phyloP scores from a whole-genome alignment of 2,888 invertebrate species.

The Apotomis turbidana region DNA sequence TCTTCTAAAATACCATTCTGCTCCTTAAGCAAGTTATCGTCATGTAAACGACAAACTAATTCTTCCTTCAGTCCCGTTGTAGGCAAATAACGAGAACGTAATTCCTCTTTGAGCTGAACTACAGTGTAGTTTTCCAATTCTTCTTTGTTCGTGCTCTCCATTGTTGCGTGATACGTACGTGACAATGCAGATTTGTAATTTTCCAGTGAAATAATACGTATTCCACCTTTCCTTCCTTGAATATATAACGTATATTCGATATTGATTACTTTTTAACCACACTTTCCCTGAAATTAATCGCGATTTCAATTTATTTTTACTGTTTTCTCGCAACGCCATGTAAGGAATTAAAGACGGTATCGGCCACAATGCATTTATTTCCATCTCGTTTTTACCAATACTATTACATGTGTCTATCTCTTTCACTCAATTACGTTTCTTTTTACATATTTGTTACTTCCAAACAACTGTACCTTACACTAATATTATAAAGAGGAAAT shows the following conservation, averaged over 20 bases:
- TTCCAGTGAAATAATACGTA: not conserved
- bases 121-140: not conserved
- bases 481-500: too few species aligned
- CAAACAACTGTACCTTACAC: too few species aligned
- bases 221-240: not conserved
- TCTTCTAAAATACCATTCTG: not conserved
- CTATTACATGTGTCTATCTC: too few species aligned
- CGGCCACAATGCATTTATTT: too few species aligned
- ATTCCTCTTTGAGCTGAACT: not conserved
- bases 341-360: too few species aligned
- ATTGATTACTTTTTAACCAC: not conserved
- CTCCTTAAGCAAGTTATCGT: not conserved
- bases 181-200: too few species aligned
- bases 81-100: not conserved
- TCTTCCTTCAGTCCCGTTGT: not conserved
- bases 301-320: not conserved
- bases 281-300: too few species aligned
- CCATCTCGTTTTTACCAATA: too few species aligned
- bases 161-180: not conserved
- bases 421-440: too few species aligned
- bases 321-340: constrained; percentile 3
- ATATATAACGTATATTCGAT: not conserved
- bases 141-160: not conserved
- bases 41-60: not conserved
- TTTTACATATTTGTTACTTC: too few species aligned